Base-by-base conservation (phyloP, 1,140 invertebrate species). In the Diprion similis region DNA sequence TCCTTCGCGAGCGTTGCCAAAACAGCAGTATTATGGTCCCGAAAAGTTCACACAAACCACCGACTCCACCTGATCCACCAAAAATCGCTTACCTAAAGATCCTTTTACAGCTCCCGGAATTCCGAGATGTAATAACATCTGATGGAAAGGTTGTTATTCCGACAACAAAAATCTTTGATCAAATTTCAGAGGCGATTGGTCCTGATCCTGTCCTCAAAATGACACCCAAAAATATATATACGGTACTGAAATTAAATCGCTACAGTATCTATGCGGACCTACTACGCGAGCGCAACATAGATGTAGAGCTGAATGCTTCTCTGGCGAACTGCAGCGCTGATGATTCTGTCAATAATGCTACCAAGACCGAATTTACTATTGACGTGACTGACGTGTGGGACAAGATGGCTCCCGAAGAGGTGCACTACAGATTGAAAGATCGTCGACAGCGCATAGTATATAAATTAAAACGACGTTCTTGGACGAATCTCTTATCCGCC, bases 391-490 rank as follows among this genome's bases (percentile, higher is more conserved):
- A 51, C 15, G 48, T 51, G 48, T 51, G 48, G 48, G 48, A 51
- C 48, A 51, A 51, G 48, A 51, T 51, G 48, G 48, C 48, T 51
- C 48, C 48, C 48, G 48, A 51, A 51, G 48, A 51, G 15, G 48
- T 51, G 48, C 48, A 51, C 48, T 51, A 51, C 48, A 8, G 48
- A 51, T 51, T 51, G 48, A 51, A 51, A 51, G 48, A 51, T 51
- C 48, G 48, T 51, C 48, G 15, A 51, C 48, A 51, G 48, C 48
- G 48, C 48, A 51, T 15, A 10, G 48, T 51, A 51, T 51, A 51
- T 51, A 51, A 51, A 51, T 51, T 51, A 15, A 51, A 51, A 51
- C 48, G 48, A 51, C 48, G 48, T 51, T 51, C 48, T 51, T 51
- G 48, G 48, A 51, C 48, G 48, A 51, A 51, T 51, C 10, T 51